Evolutionary conservation across 1,140 invertebrate genomes (phyloP).

Genomic region (Lucilia sericata): DNA sequence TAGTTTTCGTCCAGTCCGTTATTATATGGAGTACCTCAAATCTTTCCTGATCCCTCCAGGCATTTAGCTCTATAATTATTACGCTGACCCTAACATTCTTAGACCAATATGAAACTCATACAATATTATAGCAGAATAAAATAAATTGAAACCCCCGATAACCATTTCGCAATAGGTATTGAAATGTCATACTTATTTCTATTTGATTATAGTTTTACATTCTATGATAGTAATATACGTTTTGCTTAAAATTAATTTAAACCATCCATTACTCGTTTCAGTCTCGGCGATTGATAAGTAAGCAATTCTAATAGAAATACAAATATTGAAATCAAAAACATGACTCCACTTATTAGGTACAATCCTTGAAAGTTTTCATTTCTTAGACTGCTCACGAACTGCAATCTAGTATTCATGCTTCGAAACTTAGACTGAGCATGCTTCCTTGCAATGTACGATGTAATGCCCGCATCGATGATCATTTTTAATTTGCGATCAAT

Average conservation of each 20-base stretch:
- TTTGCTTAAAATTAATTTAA: background rate
- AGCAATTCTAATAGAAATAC: background rate
- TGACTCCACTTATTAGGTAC: background rate
- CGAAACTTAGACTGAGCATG: background rate
- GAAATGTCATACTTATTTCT: no score
- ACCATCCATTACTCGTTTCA: background rate
- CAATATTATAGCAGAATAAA: no score
- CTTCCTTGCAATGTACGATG: background rate
- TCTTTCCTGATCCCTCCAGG: no score
- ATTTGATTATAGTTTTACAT: no score
- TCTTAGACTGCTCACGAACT: background rate
- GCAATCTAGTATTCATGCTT: background rate
- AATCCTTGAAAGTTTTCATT: background rate
- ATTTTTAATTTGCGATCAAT: constrained; percentile 33
- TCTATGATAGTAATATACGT: constrained; percentile 11
- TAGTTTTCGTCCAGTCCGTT: no score
- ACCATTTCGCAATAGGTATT: no score
- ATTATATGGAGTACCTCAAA: no score
- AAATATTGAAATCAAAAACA: background rate
- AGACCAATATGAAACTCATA: no score
- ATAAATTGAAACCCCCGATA: no score
- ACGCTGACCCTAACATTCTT: no score
- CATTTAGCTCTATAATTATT: no score
- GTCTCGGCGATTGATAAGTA: background rate
- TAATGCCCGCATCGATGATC: constrained; percentile 26